Base-by-base conservation (phyloP, 1,140 invertebrate species). In the Sesamia nonagrioides region DNA sequence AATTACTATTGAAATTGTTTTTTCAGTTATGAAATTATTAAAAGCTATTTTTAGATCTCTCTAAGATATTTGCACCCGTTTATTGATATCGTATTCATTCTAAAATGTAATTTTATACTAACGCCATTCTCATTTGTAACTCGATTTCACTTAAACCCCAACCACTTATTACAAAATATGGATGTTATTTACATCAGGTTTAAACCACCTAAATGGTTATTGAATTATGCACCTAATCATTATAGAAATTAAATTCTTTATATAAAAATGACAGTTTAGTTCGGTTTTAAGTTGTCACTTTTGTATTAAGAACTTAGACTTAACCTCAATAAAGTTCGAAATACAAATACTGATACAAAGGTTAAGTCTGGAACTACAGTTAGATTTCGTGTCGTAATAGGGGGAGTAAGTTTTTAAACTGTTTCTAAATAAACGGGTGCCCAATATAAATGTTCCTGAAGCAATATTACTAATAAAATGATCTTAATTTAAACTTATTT, bases 401-500 rank as follows among this genome's bases (percentile, higher is more conserved):
- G n/a, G n/a, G n/a, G n/a, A 48, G 15, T 48, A 15, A 72, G 15
- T 37, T 27, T 73, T 40, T 18, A 58, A 45, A 52, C 13, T 68
- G 40, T 68, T 72, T 54, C 27, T 71, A 54, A 27, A 42, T 21
- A 45, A 74, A 74, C 37, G 52, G 71, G 71, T 74, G 52, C 35
- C 66, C 54, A 60, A 45, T 45, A 60, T 18, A 61, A 54, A 74
- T 74, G 71, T 74, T 74, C 71, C 71, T 74, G 71, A 74, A 74
- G 71, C 71, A 74, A 74, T 74, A 74, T 74, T 58, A 48, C 17
- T 45, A 48, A 40, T 74, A 40, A 56, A 60, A 40, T 74, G 37
- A 60, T 56, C 54, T 74, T 45, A 71, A 35, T 74, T 74, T 58
- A 69, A 33, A 48, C 18, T 42, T 74, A 60, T 74, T 74, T 74